Evolutionary conservation across 2,888 invertebrate species (phyloP).

Genomic region (Steinernema carpocapsae): DNA sequence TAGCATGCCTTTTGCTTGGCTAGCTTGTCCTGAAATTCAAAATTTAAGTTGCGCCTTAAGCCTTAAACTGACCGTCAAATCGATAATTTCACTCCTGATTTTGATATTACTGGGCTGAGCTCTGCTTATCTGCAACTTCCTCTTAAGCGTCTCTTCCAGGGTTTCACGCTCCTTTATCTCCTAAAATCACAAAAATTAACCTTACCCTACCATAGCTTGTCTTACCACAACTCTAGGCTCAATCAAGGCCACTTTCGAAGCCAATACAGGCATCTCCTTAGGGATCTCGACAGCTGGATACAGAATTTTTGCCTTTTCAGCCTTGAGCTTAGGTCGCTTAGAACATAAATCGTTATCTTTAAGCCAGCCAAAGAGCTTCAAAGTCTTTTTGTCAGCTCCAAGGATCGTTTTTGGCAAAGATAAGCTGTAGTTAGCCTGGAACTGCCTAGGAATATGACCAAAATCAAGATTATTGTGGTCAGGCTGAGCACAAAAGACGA

Average conservation of each 20-base stretch:
- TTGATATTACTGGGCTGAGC: too few relatives aligned
- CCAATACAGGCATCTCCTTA: too few relatives aligned
- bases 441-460: background rate
- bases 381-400: background rate
- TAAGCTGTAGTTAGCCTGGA: background rate
- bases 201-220: too few relatives aligned
- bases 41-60: too few relatives aligned
- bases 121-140: background rate
- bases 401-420: background rate
- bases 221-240: too few relatives aligned
- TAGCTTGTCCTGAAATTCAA: background rate
- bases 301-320: background rate
- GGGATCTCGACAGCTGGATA: background rate
- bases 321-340: background rate
- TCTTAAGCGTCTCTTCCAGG: background rate
- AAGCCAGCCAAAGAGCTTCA: background rate
- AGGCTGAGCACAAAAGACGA: background rate
- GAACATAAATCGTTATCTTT: too few relatives aligned
- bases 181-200: too few relatives aligned
- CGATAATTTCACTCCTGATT: constrained; percentile 5
- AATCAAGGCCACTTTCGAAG: too few relatives aligned
- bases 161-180: background rate
- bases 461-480: background rate
- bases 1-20: background rate
- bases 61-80: background rate